phyloP scores from a whole-genome alignment of 2,797 vertebrate genomes.

The Petrocephalus sullivani region DNA sequence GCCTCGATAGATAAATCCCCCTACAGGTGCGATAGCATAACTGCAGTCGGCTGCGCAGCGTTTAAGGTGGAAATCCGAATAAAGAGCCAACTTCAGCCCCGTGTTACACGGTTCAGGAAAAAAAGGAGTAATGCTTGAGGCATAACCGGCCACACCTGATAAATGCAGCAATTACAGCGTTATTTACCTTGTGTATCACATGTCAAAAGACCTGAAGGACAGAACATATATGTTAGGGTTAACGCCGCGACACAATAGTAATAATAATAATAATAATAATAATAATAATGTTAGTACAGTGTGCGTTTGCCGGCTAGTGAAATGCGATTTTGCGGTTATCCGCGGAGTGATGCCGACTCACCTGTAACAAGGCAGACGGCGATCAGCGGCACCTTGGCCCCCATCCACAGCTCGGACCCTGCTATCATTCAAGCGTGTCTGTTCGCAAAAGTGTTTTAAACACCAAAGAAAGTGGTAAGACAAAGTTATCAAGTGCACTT shows the following conservation, averaged over 20 bases:
- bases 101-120: too few relatives aligned
- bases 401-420: not conserved
- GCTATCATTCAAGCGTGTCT: not conserved
- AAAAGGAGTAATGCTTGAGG: not conserved
- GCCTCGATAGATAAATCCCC: too few relatives aligned
- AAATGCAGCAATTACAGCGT: not conserved
- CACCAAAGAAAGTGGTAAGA: not conserved
- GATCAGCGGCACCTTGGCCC: not conserved
- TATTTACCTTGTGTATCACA: conserved; percentile 41
- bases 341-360: not conserved
- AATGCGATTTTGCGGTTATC: not conserved
- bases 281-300: not conserved
- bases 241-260: not conserved
- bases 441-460: not conserved
- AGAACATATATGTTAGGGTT: not conserved
- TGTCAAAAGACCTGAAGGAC: conserved; percentile 29
- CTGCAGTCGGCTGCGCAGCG: too few relatives aligned
- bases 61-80: too few relatives aligned
- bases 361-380: not conserved
- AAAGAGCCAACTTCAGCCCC: too few relatives aligned
- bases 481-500: not conserved
- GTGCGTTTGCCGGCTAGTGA: not conserved
- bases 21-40: too few relatives aligned
- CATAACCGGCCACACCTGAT: not conserved
- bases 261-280: not conserved